Percentiles rank a stretch among this genome's conserved stretches.
Conservation (phyloP, 2,113 vertebrate species). For the Danio rerio region GRCz12tu NC_133195.1:10282001-10282500, state of each 20-base stretch:
- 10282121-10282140: conserved; percentile 18
- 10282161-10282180: conserved; percentile 19
- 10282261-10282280: neutral
- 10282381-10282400: neutral
- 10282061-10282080: conserved; percentile 33
- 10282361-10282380: neutral
- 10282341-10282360: neutral
- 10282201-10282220: neutral
- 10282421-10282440: neutral
- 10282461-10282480: neutral
- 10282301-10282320: neutral
- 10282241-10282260: conserved; percentile 28
- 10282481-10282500: neutral
- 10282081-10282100: conserved; percentile 34
- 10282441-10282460: neutral
- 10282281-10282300: neutral
- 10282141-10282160: conserved; percentile 27
- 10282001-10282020: conserved; percentile 76
- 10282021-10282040: conserved; percentile 71
- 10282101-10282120: conserved; percentile 42
- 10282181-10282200: conserved; percentile 29
- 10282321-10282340: neutral
- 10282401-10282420: too few relatives aligned
- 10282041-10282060: conserved; percentile 70
- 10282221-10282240: conserved; percentile 22